Conservation (phyloP, 2,888 invertebrate species). For the Parasteatoda lunata region DNA sequence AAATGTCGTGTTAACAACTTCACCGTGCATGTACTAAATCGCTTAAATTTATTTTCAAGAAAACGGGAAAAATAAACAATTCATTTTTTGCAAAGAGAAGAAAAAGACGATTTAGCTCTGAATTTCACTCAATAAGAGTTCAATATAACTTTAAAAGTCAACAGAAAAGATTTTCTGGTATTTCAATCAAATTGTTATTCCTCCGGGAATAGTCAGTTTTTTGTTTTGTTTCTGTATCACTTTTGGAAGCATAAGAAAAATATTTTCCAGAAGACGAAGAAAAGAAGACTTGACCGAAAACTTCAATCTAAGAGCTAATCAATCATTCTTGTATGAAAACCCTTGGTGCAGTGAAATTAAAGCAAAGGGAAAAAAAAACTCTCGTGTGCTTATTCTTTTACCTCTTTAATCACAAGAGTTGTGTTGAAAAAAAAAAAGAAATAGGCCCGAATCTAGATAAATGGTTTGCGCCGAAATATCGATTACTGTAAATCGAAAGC, state of each 20-base stretch:
- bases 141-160: too few relatives aligned
- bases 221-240: too few relatives aligned
- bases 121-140: too few relatives aligned
- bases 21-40: too few relatives aligned
- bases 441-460: constrained; percentile 35
- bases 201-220: not conserved
- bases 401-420: constrained; percentile 32
- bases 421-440: constrained; percentile 19
- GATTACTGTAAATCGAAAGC: constrained; percentile 22
- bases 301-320: constrained; percentile 46
- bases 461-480: constrained; percentile 23
- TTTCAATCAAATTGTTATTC: constrained; percentile 19
- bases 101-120: too few relatives aligned
- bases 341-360: not conserved
- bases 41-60: too few relatives aligned
- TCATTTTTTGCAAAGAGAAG: too few relatives aligned
- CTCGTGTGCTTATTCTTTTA: not conserved
- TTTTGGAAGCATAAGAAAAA: too few relatives aligned
- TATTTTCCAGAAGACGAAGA: too few relatives aligned
- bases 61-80: too few relatives aligned
- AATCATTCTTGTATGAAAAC: constrained; percentile 36
- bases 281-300: constrained; percentile 17
- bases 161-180: constrained; percentile 12
- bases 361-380: constrained; percentile 15
- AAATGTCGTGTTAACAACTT: too few relatives aligned